Conservation (phyloP, 1,140 invertebrate genomes). For the Triops cancriformis region DNA sequence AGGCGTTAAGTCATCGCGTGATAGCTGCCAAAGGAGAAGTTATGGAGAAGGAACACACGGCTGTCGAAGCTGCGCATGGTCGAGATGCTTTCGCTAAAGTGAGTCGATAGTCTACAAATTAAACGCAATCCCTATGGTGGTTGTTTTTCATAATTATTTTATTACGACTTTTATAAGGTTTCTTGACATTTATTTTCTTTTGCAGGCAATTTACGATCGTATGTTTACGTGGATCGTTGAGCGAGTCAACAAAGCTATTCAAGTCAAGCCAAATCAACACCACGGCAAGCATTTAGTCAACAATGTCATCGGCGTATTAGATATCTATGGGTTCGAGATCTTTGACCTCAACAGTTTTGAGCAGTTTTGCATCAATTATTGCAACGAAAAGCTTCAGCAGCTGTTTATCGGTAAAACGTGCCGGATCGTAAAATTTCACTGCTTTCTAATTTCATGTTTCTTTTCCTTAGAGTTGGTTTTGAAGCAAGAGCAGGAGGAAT, state of each 20-base stretch:
- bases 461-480: slow-evolving; percentile 70
- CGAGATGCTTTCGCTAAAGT: slow-evolving; percentile 87
- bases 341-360: slow-evolving; percentile 92
- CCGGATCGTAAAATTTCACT: background rate
- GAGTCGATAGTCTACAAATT: slow-evolving; percentile 29
- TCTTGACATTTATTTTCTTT: slow-evolving; percentile 29
- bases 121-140: slow-evolving; percentile 24
- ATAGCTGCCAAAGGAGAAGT: slow-evolving; percentile 90
- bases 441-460: background rate
- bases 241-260: slow-evolving; percentile 76
- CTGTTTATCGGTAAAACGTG: slow-evolving; percentile 74
- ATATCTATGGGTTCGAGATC: slow-evolving; percentile 97
- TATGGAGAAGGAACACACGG: slow-evolving; percentile 81
- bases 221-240: slow-evolving; percentile 88
- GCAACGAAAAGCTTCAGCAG: slow-evolving; percentile 94
- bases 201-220: slow-evolving; percentile 77
- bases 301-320: slow-evolving; percentile 87
- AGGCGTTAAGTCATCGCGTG: slow-evolving; percentile 70
- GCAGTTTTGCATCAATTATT: slow-evolving; percentile 96
- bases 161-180: background rate
- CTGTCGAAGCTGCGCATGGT: slow-evolving; percentile 76
- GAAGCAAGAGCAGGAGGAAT: slow-evolving; percentile 94
- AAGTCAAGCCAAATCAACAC: slow-evolving; percentile 41
- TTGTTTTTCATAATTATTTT: slow-evolving; percentile 22
- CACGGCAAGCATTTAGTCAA: slow-evolving; percentile 48